Evolutionary conservation across 2,888 invertebrate species (phyloP), one percentile per base, ranked within the genome.

Genomic region (Yponomeuta plumbellus): DNA sequence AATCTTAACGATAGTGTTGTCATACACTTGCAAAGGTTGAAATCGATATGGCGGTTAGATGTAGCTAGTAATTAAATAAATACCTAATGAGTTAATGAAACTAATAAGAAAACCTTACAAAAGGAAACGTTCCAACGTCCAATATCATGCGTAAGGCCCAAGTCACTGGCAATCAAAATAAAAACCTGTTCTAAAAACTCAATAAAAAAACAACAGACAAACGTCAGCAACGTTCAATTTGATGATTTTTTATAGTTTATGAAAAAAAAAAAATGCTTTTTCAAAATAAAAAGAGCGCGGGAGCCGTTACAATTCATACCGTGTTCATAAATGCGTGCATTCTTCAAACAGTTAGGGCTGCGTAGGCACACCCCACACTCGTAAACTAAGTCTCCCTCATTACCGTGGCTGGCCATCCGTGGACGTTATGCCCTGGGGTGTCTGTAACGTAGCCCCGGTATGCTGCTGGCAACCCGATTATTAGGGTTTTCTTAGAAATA

Each of bases 331-430:
- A 82, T 73, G 85, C 86, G 87, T 85, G 80, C 86, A 80, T 83
- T 86, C 84, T 88, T 90, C 90, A 89, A 90, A 89, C 86, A 80
- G 80, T 74, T 73, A 76, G 73, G 82, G 78, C 82, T 80, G 77
- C 76, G 81, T 75, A 76, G 77, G 81, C 75, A 76, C 77, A 73
- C 81, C 79, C 78, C 76, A 21, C 70, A 74, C 75, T 78, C 79
- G 84, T 86, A 83, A 85, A 85, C 86, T 86, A 85, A 78, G 79
- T 85, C 83, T 76, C 88, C 88, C 89, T 89, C 89, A 86, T 89
- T 89, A 88, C 84, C 71, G 82, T 74, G 79, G 79, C 78, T 79
- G 76, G 76, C 85, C 86, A 84, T 78, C 86, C 88, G 81, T 86
- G 75, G 83, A 80, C 81, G 84, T 52, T 52, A 85, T 78, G 40